Evolutionary conservation across 1,140 invertebrate species (phyloP).

Genomic region (Campoletis sonorensis): DNA sequence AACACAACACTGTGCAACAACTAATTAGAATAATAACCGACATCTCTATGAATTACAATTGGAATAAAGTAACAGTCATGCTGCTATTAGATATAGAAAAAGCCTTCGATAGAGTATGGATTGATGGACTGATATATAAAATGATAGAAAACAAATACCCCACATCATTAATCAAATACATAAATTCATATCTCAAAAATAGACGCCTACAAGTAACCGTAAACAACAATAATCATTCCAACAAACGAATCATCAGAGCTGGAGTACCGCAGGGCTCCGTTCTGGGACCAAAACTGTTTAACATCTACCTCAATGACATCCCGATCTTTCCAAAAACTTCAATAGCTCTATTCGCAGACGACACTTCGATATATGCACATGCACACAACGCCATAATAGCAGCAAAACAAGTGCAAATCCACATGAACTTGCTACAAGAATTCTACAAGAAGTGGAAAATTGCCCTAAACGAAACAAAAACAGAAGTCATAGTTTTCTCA

Average conservation of each 20-base stretch:
- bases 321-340: no score
- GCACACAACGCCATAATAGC: slow-evolving; percentile 57
- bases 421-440: slow-evolving; percentile 56
- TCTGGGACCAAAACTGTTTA: no score
- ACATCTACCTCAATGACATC: no score
- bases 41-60: no score
- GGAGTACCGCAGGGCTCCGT: no score
- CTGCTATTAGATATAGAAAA: slow-evolving; percentile 48
- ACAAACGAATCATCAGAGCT: slow-evolving; percentile 38
- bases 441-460: slow-evolving; percentile 62
- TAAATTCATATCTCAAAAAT: slow-evolving; percentile 22
- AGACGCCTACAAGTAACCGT: slow-evolving; percentile 39
- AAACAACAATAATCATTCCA: slow-evolving; percentile 27
- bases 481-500: slow-evolving; percentile 57
- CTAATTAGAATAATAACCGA: no score
- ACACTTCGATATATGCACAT: slow-evolving; percentile 58
- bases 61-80: not conserved
- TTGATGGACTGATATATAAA: slow-evolving; percentile 65
- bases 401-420: slow-evolving; percentile 61
- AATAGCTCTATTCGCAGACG: no score
- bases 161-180: slow-evolving; percentile 39
- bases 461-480: slow-evolving; percentile 60
- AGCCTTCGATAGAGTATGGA: slow-evolving; percentile 68
- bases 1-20: no score
- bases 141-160: slow-evolving; percentile 51